Conservation (phyloP, 2,888 invertebrate genomes). For the Phyto melanocephala region DNA sequence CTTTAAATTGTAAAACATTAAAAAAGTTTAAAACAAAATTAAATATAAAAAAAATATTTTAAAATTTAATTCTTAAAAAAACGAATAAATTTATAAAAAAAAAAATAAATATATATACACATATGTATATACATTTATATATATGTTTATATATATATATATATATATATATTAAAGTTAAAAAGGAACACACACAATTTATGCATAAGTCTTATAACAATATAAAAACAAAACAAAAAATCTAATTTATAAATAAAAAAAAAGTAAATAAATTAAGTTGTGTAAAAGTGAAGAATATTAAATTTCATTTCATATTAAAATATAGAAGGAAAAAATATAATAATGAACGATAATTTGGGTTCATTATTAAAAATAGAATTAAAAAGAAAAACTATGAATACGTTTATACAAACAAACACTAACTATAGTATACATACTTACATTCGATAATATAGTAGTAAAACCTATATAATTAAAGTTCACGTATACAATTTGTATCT, state of each 20-base stretch:
- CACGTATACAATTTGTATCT: conserved; percentile 25
- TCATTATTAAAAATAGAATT: conserved; percentile 1
- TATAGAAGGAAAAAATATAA: not conserved
- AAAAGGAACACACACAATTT: conserved; percentile 50
- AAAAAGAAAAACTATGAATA: not conserved
- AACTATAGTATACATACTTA: not conserved
- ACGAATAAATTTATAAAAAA: conserved; percentile 48
- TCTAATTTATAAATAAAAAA: conserved; percentile 56
- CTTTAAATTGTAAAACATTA: conserved; percentile 59
- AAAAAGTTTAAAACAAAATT: conserved; percentile 53
- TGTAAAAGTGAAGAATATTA: conserved; percentile 59
- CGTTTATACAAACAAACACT: conserved; percentile 1
- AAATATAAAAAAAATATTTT: conserved; percentile 49
- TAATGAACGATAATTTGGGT: conserved; percentile 12
- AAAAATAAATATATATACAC: not conserved
- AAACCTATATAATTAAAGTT: not conserved
- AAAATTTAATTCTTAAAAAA: conserved; percentile 51
- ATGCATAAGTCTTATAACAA: conserved; percentile 60
- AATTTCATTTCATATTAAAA: conserved; percentile 56
- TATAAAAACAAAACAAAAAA: conserved; percentile 45
- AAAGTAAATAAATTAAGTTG: conserved; percentile 58
- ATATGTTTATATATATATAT: conserved; percentile 3
- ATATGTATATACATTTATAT: too few species aligned
- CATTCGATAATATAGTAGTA: not conserved
- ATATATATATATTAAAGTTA: conserved; percentile 36